phyloP scores from a whole-genome alignment of 2,888 invertebrate genomes.

The Pharmacophagus antenor region DNA sequence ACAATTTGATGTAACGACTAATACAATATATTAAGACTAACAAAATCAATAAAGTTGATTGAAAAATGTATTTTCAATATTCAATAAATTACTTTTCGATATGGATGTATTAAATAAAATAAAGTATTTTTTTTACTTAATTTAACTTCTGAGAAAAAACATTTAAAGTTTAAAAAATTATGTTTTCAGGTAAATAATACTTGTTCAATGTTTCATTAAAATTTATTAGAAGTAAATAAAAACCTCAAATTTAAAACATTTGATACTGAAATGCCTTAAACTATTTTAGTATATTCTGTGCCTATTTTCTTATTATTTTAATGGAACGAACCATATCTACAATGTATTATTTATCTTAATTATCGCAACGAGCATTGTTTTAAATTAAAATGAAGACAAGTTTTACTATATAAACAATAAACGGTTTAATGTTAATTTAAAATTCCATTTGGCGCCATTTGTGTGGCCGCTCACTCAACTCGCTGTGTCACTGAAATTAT shows the following conservation, averaged over 20 bases:
- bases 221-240: too few relatives aligned
- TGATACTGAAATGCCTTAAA: background rate
- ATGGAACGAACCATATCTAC: background rate
- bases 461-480: slow-evolving; percentile 18
- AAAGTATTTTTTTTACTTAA: background rate
- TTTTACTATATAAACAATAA: slow-evolving; percentile 18
- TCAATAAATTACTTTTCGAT: background rate
- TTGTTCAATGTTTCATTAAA: too few relatives aligned
- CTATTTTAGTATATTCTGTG: background rate
- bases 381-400: slow-evolving; percentile 6
- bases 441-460: slow-evolving; percentile 21
- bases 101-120: background rate
- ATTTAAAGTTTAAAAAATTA: too few relatives aligned
- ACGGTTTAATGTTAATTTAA: slow-evolving; percentile 23
- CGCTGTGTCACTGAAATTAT: slow-evolving; percentile 34
- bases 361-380: background rate
- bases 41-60: background rate
- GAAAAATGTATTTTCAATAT: background rate
- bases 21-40: background rate
- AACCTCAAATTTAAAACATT: background rate
- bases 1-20: too few relatives aligned
- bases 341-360: slow-evolving; percentile 9
- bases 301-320: slow-evolving; percentile 1
- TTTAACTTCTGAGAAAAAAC: background rate
- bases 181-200: too few relatives aligned